Evolutionary conservation across 2,113 vertebrate species (phyloP).

Genomic region (Phalacrocorax aristotelis): DNA sequence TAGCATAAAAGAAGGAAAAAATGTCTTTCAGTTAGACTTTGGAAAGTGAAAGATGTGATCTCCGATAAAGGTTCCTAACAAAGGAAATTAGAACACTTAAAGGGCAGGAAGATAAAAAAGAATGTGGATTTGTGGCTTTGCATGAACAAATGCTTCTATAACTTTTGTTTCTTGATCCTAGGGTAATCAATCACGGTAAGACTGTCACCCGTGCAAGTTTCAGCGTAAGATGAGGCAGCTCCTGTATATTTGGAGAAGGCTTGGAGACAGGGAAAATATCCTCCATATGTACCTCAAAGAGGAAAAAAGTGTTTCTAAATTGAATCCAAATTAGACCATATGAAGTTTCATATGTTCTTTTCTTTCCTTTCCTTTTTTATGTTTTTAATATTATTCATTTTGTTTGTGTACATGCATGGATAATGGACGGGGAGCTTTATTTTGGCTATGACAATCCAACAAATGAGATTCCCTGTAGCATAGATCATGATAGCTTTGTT

Average conservation of each 20-base stretch:
- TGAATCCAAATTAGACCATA: not conserved
- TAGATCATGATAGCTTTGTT: not conserved
- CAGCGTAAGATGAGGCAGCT: not conserved
- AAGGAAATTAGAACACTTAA: not conserved
- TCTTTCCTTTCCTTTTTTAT: not conserved
- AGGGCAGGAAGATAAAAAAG: not conserved
- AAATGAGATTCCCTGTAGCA: not conserved
- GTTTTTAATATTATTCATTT: not conserved
- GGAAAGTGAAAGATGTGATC: not conserved
- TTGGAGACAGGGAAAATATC: not conserved
- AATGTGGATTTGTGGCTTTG: not conserved
- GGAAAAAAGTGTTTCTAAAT: not conserved
- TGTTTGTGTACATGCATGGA: not conserved
- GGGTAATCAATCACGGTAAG: not conserved
- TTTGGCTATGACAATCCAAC: not conserved
- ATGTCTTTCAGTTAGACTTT: not conserved
- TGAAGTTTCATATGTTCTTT: not conserved
- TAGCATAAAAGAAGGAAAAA: not conserved
- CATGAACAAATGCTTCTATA: not conserved
- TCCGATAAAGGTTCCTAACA: not conserved
- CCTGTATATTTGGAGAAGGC: not conserved
- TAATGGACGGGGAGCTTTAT: not conserved
- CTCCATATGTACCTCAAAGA: not conserved
- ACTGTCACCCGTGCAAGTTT: not conserved
- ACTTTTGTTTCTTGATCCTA: not conserved